Base-by-base conservation (phyloP, 2,797 vertebrate species). In the Huso huso region DNA sequence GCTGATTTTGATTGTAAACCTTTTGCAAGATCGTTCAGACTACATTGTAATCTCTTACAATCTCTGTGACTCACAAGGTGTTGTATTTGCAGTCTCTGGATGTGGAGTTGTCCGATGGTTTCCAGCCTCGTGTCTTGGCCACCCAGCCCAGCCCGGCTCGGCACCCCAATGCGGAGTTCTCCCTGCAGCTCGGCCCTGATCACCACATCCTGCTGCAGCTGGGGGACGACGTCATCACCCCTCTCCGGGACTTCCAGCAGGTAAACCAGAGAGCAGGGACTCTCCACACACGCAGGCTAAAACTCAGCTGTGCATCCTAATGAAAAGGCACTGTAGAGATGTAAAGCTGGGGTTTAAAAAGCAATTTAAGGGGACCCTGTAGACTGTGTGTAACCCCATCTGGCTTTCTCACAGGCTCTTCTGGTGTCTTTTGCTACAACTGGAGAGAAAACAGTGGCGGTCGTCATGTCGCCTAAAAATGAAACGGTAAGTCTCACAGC, bases 371-470 rank as follows among this genome's bases (percentile, higher is more conserved):
- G 23, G 23, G 2, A 37, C 15, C 23, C 23, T 37, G 23, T 37
- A 37, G 59, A 70, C 59, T 3, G 23, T 37, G 23, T 3, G 2
- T 37, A 37, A 37, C 23, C 23, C 23, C 23, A 37, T 37, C 23
- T 3, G 23, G 2, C 23, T 37, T 37, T 37, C 23, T 37, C 23
- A 2, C 63, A 97, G 95, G 87, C 91, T 62, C 76, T 88, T 70
- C 83, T 97, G 12, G 92, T 91, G 78, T 89, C 92, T 49, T 97
- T 99, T 76, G 92, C 92, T 15, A 94, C 95, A 0, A 89, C 93
- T 0, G 94, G 92, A 61, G 95, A 97, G 77, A 98, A 96, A 79
- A 95, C 93, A 0, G 92, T 99, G 62, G 91, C 90, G 1, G 95
- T 93, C 23, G 91, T 97, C 18, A 90, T 99, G 89, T 88, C 93